phyloP scores from a whole-genome alignment of 2,113 vertebrate genomes.

The Apteryx owenii region DNA sequence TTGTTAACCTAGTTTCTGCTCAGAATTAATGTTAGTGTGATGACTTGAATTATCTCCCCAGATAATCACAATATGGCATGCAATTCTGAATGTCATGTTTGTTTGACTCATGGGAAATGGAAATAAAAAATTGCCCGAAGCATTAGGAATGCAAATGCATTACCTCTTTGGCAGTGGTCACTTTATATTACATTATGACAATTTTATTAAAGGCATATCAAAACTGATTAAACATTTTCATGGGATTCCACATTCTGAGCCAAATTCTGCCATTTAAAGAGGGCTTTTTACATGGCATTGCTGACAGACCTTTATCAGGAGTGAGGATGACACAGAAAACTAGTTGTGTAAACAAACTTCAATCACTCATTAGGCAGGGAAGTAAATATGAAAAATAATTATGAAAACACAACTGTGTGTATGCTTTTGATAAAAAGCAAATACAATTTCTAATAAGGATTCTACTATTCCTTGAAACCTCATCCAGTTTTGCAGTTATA shows the following conservation, averaged over 20 bases:
- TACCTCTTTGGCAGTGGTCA: constrained; percentile 27
- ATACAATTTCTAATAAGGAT: neutral
- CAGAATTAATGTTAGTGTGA: constrained; percentile 24
- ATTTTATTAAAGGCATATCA: constrained; percentile 15
- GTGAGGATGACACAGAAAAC: neutral
- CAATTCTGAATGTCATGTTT: constrained; percentile 47
- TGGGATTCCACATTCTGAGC: neutral
- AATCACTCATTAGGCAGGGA: neutral
- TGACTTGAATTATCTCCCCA: constrained; percentile 24
- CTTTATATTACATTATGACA: neutral
- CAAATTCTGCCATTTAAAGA: neutral
- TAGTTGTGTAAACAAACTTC: neutral
- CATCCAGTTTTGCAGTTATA: neutral
- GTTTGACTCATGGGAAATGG: constrained; percentile 18
- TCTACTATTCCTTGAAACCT: neutral
- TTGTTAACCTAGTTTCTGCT: constrained; percentile 43
- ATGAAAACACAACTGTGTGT: neutral
- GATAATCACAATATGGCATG: constrained; percentile 22
- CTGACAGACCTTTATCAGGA: neutral
- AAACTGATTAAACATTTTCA: neutral
- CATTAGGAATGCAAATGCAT: neutral
- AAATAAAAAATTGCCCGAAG: constrained; percentile 44
- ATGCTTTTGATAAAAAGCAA: neutral
- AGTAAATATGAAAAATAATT: neutral
- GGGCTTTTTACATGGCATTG: neutral